Evolutionary conservation across 1,140 invertebrate genomes (phyloP).

Genomic region (Melipona quadrifasciata): DNA sequence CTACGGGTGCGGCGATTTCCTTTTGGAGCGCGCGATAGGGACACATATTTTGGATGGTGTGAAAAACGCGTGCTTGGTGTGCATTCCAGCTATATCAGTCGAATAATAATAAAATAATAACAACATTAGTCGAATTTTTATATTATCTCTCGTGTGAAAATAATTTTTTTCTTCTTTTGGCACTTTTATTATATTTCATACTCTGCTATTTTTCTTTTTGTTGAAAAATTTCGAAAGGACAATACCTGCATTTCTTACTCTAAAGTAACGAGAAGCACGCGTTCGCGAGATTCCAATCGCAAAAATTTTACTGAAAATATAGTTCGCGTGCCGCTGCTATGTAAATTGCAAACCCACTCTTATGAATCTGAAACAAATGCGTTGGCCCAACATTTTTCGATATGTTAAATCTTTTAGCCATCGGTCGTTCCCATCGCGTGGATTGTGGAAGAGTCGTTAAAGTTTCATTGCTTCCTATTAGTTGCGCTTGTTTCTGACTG

Average conservation of each 20-base stretch:
- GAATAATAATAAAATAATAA: too few relatives aligned
- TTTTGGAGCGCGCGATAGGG: not conserved
- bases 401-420: not conserved
- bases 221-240: not conserved
- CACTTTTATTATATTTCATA: too few relatives aligned
- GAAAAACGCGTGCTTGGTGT: not conserved
- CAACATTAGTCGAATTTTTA: too few relatives aligned
- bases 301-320: not conserved
- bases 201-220: too few relatives aligned
- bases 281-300: not conserved
- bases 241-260: not conserved
- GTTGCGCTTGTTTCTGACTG: not conserved
- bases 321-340: not conserved
- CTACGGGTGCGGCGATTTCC: not conserved
- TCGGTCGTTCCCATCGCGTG: not conserved
- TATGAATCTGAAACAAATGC: not conserved
- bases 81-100: too few relatives aligned
- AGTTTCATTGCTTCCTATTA: conserved; percentile 34
- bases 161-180: too few relatives aligned
- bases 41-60: not conserved
- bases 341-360: not conserved
- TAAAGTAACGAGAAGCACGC: not conserved
- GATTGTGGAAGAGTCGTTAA: conserved; percentile 23
- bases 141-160: too few relatives aligned
- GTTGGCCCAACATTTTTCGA: not conserved